Evolutionary conservation across 2,888 invertebrate genomes (phyloP), one percentile per base, ranked within the genome.

Genomic region (Lysandra bellargus): DNA sequence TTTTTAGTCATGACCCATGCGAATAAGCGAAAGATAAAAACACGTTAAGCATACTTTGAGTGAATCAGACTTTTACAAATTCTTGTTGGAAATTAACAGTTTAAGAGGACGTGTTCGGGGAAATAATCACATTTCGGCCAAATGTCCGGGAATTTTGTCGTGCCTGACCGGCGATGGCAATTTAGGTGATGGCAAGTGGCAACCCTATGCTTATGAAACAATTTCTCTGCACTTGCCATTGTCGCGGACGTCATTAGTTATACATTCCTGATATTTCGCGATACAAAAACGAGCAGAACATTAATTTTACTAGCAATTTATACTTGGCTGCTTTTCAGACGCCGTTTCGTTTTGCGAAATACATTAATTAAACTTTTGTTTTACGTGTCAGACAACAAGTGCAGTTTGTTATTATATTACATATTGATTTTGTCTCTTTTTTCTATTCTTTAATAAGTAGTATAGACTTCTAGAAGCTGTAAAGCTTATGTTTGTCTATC

Each of bases 301-400:
- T 76, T 76, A 76, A 76, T 53, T 76, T 76, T 57, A 57, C 76
- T 53, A 53, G 76, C 76, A 33, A 57, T 76, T 74, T 53, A 76
- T 33, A 76, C 76, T 76, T 76, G 57, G 76, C 76, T 53, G 12
- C 49, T 49, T 75, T 75, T 75, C 40, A 74, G 74, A 74, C 4
- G 40, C 74, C 40, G 6, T 74, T 74, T 40, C 40, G 73, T 14
- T 49, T 73, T 73, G n/a, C 44, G 9, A 44, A 74, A 74, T 23
- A 9, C 74, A 74, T 74, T 74, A 74, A 44, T 74, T 74, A 74
- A 74, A 44, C 40, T 74, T 74, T 74, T 74, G n/a, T 74, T n/a
- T n/a, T 44, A 44, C 9, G 14, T 9, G 7, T 74, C 33, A 30
- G 33, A 37, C 69, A 14, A 69, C 33, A 69, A 33, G 5, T 23